Evolutionary conservation across 2,797 vertebrate genomes (phyloP).

Genomic region (Cephalopachus bancanus): DNA sequence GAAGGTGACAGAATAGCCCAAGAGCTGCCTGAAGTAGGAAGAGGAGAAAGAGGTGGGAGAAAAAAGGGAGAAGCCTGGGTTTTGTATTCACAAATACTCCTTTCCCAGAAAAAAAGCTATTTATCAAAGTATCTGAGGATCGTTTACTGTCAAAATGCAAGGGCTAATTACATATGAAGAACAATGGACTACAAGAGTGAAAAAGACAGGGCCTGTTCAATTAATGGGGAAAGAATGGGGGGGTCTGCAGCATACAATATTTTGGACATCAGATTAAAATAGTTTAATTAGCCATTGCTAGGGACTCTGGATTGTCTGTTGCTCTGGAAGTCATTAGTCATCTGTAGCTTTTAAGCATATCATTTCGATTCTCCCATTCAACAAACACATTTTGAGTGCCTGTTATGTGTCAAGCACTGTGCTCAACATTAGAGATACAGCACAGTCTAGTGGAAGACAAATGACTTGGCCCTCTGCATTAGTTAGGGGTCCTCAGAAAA

Average conservation of each 20-base stretch:
- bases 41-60: constrained; percentile 58
- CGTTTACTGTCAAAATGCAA: constrained; percentile 87
- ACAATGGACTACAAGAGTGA: constrained; percentile 83
- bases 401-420: background rate
- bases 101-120: constrained; percentile 92
- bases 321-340: constrained; percentile 66
- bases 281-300: constrained; percentile 70
- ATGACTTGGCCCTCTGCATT: background rate
- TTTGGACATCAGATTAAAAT: constrained; percentile 72
- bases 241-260: constrained; percentile 55
- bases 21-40: constrained; percentile 1
- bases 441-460: constrained; percentile 12
- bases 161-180: constrained; percentile 87
- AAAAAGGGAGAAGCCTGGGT: constrained; percentile 85
- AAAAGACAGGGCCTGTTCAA: constrained; percentile 77
- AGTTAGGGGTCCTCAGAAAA: background rate
- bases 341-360: constrained; percentile 58
- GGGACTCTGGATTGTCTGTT: constrained; percentile 22
- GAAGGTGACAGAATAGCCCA: background rate
- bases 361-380: constrained; percentile 21
- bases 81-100: constrained; percentile 91
- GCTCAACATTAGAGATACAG: background rate
- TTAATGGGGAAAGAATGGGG: constrained; percentile 49
- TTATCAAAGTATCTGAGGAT: constrained; percentile 90
- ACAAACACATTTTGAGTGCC: background rate